Base-by-base conservation (phyloP, 2,888 invertebrate species). In the Leucoma salicis region DNA sequence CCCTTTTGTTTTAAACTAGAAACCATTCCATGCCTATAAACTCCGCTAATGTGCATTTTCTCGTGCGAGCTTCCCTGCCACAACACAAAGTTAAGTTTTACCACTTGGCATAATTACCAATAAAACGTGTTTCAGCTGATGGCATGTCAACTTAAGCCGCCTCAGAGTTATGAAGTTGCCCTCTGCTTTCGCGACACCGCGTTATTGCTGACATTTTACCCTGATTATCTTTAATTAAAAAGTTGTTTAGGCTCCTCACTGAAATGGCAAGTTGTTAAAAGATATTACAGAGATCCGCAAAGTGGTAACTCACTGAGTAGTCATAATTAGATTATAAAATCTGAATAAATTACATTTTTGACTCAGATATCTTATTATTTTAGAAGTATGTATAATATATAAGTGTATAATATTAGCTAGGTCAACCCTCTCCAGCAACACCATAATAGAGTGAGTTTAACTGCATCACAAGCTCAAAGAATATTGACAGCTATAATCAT, bases 401-500 rank as follows among this genome's bases (percentile, higher is more conserved):
- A n/a, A 10, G n/a, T 27, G n/a, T 11, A 27, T n/a, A 27, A 2
- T 21, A n/a, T 27, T 2, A n/a, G n/a, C n/a, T n/a, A 35, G 39
- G 57, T 69, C 58, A 57, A 48, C 46, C 42, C 55, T 54, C 52
- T 69, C 67, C 70, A 68, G 56, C 57, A 69, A 55, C 47, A 55
- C 42, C 51, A 58, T 62, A 61, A 54, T 60, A 62, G 49, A 69
- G 67, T 62, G 60, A 66, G 59, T 74, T 75, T 74, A 79, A 82
- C 82, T 66, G 78, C 79, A 82, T 84, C 71, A 75, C 78, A 76
- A 76, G 70, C 72, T 78, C 79, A 72, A 82, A 75, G 78, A 84
- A 82, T 87, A 88, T 88, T 89, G 88, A 90, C 90, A 88, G 82
- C 87, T 88, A 89, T 88, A 88, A 87, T 88, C 86, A 82, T 84